These are phyloP conservation scores for Ametastegia equiseti DNA, from an alignment of 2,888 invertebrate genomes.

Conservation along the genomic window DNA sequence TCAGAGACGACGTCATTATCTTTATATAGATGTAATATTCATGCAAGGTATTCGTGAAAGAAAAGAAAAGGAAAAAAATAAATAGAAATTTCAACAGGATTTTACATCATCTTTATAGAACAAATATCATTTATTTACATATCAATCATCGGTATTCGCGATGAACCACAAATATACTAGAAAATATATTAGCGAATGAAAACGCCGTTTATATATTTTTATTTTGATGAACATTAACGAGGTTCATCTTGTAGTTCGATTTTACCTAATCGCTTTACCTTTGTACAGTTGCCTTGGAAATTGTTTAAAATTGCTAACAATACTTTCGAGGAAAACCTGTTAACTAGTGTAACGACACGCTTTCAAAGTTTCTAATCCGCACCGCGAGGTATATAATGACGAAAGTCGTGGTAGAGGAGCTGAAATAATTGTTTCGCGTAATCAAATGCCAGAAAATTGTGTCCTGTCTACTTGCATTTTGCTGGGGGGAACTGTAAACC, in stretches of 20 bases:
- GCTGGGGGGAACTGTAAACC: background rate
- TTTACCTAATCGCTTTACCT: background rate
- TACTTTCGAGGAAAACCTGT: slow-evolving; percentile 8
- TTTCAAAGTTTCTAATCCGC: slow-evolving; percentile 46
- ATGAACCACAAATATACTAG: background rate
- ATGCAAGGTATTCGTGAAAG: slow-evolving; percentile 9
- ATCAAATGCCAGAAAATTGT: slow-evolving; percentile 42
- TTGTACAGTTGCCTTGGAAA: background rate
- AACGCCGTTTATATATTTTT: background rate
- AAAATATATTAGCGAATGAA: no score
- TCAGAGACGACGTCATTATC: slow-evolving; percentile 56
- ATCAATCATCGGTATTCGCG: slow-evolving; percentile 14
- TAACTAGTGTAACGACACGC: slow-evolving; percentile 40
- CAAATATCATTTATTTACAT: slow-evolving; percentile 10
- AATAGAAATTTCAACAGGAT: slow-evolving; percentile 1
- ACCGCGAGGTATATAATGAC: background rate
- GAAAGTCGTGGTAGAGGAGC: slow-evolving; percentile 16
- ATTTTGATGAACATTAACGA: background rate
- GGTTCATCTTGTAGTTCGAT: background rate
- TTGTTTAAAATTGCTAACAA: background rate
- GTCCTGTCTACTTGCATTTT: background rate
- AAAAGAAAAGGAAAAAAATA: background rate
- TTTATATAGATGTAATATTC: slow-evolving; percentile 56
- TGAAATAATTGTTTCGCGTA: slow-evolving; percentile 39
- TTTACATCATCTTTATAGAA: background rate